Evolutionary conservation across 2,113 vertebrate species (phyloP).

Genomic region (Equus przewalskii): DNA sequence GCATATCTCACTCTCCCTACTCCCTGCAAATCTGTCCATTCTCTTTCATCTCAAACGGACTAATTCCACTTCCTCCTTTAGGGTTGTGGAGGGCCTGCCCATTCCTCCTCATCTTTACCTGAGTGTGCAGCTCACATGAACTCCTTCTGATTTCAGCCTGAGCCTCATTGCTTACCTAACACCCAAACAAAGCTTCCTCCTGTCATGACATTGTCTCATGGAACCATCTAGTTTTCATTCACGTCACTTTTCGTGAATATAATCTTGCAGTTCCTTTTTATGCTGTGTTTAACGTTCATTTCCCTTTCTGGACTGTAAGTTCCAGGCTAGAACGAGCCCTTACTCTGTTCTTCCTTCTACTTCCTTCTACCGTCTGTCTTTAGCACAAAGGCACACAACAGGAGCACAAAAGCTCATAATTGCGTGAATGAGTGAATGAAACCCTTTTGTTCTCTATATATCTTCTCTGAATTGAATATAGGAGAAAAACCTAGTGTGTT

Average conservation of each 20-base stretch:
- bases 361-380: not conserved
- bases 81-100: rapidly evolving
- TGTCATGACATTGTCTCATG: rapidly evolving
- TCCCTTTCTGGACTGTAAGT: not conserved
- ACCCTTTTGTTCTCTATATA: not conserved
- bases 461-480: not conserved
- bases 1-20: rapidly evolving
- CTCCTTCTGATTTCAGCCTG: not conserved
- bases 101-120: not conserved
- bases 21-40: not conserved
- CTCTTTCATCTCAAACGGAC: not conserved
- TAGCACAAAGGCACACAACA: not conserved
- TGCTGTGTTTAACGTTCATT: not conserved
- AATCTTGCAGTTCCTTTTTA: not conserved
- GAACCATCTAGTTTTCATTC: not conserved
- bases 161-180: not conserved
- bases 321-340: not conserved
- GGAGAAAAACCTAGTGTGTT: not conserved
- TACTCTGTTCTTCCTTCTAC: not conserved
- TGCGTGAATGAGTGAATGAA: not conserved
- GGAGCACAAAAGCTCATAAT: not conserved
- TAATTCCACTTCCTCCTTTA: not conserved
- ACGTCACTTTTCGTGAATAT: not conserved
- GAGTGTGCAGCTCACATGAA: not conserved
- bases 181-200: not conserved